These are phyloP conservation scores for Amiota communis DNA, from an alignment of 2,888 invertebrate genomes.

Conservation along the genomic window DNA sequence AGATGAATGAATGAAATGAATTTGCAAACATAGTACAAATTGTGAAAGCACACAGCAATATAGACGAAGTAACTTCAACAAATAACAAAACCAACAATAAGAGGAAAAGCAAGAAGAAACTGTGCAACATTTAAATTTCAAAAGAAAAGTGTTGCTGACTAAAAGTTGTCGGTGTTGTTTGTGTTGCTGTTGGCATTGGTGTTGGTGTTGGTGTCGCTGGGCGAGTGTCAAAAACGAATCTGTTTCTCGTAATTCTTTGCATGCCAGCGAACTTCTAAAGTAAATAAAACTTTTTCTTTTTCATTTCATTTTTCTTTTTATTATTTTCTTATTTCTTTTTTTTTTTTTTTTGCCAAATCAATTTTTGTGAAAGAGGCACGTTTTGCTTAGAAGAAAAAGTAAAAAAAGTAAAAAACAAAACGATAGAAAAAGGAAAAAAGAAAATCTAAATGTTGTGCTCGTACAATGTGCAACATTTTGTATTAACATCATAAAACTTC, in stretches of 20 bases:
- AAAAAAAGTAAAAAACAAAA: slow-evolving; percentile 57
- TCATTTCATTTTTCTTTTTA: no score
- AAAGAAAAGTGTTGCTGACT: slow-evolving; percentile 16
- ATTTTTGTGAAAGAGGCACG: slow-evolving; percentile 44
- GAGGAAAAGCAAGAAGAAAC: neutral
- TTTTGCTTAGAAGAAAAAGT: slow-evolving; percentile 45
- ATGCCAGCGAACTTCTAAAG: slow-evolving; percentile 7
- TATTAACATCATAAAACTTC: no score
- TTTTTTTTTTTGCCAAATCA: slow-evolving; percentile 48
- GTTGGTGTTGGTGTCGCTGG: slow-evolving; percentile 23
- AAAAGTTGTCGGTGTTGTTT: slow-evolving; percentile 44
- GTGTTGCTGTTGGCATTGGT: slow-evolving; percentile 31
- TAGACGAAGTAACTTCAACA: no score
- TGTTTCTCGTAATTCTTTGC: slow-evolving; percentile 3
- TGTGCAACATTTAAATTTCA: neutral
- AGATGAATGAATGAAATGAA: no score
- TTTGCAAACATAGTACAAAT: no score
- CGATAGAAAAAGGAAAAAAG: slow-evolving; percentile 30
- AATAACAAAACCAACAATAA: neutral
- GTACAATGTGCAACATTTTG: no score
- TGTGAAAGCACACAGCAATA: no score
- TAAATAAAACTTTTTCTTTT: slow-evolving; percentile 26
- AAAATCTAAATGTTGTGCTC: no score
- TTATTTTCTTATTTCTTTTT: no score
- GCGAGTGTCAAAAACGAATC: slow-evolving; percentile 39